These are phyloP conservation scores for Sarotherodon lohbergeri DNA, from an alignment of 2,113 vertebrate genomes.

Conservation along the genomic window DNA sequence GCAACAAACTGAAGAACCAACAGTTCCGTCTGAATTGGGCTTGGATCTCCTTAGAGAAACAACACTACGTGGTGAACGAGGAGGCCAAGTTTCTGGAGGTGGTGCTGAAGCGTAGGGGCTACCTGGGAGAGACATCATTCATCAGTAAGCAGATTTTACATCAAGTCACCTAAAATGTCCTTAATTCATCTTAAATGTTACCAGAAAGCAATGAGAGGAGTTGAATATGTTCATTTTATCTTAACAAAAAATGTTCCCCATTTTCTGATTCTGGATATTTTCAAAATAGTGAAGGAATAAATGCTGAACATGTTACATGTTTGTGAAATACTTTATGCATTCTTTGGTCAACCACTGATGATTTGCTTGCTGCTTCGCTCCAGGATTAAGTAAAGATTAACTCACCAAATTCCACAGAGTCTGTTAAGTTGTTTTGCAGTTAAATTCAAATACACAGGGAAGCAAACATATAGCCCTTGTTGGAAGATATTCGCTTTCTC, in stretches of 20 bases:
- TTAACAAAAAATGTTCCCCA: background rate
- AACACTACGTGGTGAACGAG: constrained; percentile 86
- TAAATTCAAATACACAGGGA: background rate
- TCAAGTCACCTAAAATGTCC: background rate
- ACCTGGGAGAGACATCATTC: constrained; percentile 93
- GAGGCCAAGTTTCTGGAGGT: constrained; percentile 87
- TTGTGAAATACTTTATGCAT: background rate
- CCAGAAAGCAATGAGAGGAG: background rate
- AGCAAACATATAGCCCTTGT: background rate
- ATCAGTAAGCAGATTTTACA: constrained; percentile 79
- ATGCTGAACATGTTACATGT: background rate
- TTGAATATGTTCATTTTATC: background rate
- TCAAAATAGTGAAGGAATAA: background rate
- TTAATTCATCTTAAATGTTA: background rate
- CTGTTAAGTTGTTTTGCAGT: background rate
- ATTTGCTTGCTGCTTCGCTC: background rate
- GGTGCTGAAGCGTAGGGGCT: constrained; percentile 85
- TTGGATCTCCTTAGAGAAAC: constrained; percentile 93
- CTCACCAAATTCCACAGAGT: background rate
- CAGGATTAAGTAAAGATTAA: background rate
- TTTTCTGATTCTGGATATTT: background rate
- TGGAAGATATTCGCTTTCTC: background rate
- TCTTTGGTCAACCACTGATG: background rate
- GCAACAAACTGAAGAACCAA: constrained; percentile 88
- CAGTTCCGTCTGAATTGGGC: constrained; percentile 91